These are phyloP conservation scores for Heteromyza rotundicornis DNA, from an alignment of 2,888 invertebrate genomes.

Conservation along the genomic window DNA sequence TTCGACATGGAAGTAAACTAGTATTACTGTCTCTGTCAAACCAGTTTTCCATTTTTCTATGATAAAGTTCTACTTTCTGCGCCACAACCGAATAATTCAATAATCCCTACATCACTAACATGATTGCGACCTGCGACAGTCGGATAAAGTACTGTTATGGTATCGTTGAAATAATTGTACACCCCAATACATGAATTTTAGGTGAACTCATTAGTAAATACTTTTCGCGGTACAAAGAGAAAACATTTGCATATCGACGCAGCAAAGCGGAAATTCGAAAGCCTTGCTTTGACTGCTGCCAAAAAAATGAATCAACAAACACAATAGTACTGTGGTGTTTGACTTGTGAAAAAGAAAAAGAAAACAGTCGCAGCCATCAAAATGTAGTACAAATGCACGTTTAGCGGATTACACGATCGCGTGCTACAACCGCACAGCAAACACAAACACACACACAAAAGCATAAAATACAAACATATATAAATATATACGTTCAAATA, in stretches of 20 bases:
- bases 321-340: too few relatives aligned
- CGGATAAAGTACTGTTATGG: too few relatives aligned
- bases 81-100: too few relatives aligned
- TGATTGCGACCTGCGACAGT: too few relatives aligned
- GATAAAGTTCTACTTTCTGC: too few relatives aligned
- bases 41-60: too few relatives aligned
- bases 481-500: too few relatives aligned
- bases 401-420: constrained; percentile 44
- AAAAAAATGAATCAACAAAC: constrained; percentile 5
- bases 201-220: constrained; percentile 51
- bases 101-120: too few relatives aligned
- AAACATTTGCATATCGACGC: constrained; percentile 43
- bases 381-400: constrained; percentile 34
- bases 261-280: constrained; percentile 37
- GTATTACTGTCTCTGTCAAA: too few relatives aligned
- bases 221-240: constrained; percentile 32
- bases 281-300: constrained; percentile 16
- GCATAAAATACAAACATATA: too few relatives aligned
- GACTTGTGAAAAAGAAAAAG: not conserved
- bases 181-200: constrained; percentile 28
- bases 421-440: constrained; percentile 32
- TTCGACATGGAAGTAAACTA: too few relatives aligned
- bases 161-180: too few relatives aligned
- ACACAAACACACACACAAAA: constrained; percentile 6
- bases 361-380: not conserved